phyloP scores from a whole-genome alignment of 2,888 invertebrate genomes.

The Heliconius ethilla region DNA sequence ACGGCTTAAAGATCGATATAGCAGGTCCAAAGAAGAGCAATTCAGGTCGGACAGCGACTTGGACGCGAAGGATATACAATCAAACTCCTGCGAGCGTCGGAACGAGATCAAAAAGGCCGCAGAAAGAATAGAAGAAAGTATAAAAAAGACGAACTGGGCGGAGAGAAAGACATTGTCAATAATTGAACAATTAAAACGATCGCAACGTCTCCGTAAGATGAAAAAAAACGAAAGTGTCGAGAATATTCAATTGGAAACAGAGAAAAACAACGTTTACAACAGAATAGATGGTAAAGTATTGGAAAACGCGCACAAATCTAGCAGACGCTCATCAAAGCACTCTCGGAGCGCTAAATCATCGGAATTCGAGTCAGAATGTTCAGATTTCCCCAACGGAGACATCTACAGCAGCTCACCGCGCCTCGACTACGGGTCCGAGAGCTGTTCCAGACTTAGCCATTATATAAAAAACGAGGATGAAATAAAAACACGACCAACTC shows the following conservation, averaged over 20 bases:
- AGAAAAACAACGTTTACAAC: constrained; percentile 72
- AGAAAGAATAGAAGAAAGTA: constrained; percentile 73
- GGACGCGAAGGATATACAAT: constrained; percentile 60
- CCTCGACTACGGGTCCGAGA: constrained; percentile 83
- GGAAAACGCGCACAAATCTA: constrained; percentile 81
- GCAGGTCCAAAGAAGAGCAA: constrained; percentile 68
- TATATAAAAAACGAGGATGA: constrained; percentile 74
- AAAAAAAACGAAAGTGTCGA: constrained; percentile 74
- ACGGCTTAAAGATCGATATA: constrained; percentile 72
- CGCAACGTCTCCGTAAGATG: constrained; percentile 70
- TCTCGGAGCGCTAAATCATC: constrained; percentile 86
- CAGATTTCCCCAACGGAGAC: constrained; percentile 76
- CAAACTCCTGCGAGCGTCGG: constrained; percentile 58
- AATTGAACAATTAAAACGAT: constrained; percentile 74
- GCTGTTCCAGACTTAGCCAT: constrained; percentile 71
- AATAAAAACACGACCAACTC: constrained; percentile 85
- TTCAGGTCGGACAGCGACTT: constrained; percentile 71
- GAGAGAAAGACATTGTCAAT: constrained; percentile 76
- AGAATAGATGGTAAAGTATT: constrained; percentile 78
- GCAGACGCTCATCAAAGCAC: constrained; percentile 74
- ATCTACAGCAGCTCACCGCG: constrained; percentile 69
- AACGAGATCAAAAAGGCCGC: constrained; percentile 70
- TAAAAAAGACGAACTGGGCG: constrained; percentile 79
- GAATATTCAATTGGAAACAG: constrained; percentile 76
- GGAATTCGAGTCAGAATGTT: constrained; percentile 90